These are phyloP conservation scores for Anhinga anhinga DNA, from an alignment of 2,113 vertebrate genomes.

Conservation along the genomic window DNA sequence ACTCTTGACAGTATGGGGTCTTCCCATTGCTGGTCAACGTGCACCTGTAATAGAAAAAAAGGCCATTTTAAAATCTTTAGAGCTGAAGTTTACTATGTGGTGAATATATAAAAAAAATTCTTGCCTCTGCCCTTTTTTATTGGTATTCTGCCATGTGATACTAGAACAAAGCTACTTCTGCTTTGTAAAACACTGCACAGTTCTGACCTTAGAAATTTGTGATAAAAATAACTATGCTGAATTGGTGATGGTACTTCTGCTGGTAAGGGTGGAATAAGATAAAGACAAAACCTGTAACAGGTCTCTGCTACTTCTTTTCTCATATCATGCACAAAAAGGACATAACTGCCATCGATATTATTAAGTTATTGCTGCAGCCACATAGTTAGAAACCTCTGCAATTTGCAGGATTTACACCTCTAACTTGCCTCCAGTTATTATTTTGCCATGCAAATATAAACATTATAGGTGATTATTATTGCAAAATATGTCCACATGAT, in stretches of 20 bases:
- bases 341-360: neutral
- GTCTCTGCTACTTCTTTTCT: neutral
- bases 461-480: neutral
- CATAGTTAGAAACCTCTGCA: neutral
- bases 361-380: neutral
- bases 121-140: neutral
- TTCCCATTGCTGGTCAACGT: neutral
- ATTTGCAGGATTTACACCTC: neutral
- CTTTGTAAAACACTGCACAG: neutral
- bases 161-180: neutral
- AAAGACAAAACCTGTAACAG: neutral
- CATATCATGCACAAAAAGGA: neutral
- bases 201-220: neutral
- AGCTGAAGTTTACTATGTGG: neutral
- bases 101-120: neutral
- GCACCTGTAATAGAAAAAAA: neutral
- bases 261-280: neutral
- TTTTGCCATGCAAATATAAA: neutral
- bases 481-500: neutral
- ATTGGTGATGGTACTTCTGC: neutral
- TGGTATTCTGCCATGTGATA: neutral
- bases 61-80: neutral
- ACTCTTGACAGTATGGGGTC: neutral
- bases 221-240: neutral
- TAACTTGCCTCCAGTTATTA: neutral